Base-by-base conservation (phyloP, 2,797 vertebrate genomes). In the Muscicapa striata region DNA sequence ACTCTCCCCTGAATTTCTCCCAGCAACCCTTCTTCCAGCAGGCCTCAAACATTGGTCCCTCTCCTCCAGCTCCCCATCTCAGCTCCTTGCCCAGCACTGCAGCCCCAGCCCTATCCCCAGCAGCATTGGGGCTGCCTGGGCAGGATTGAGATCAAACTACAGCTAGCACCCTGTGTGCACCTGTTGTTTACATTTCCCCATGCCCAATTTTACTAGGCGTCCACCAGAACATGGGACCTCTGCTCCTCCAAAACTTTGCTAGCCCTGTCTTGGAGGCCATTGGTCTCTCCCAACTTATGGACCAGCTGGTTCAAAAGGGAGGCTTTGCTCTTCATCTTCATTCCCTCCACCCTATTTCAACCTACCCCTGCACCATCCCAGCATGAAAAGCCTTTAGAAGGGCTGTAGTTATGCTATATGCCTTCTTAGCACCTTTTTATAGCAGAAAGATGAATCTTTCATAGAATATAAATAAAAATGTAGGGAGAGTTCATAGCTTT, bases 151-250 rank as follows among this genome's bases (percentile, higher is more conserved):
- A 6, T 11, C 15, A n/a, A 26, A 17, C 6, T 55, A 27, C 6
- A 64, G 20, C 13, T 12, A 38, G 16, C 18, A 78, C 4, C 13
- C n/a, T 41, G 8, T 13, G 6, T 15, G 6, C 10, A 64, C 5
- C 2, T 4, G 1, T 5, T 83, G n/a, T 9, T 88, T 7, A 24
- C 6, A 24, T 4, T 22, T 10, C 5, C 6, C 6, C 5, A 3
- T 1, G 5, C 6, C 15, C 1, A 2, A 0, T 9, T 32, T 27
- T 24, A 30, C 27, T 10, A 13, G 3, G 5, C 1, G 4, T 34
- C 27, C 20, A 40, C 20, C 18, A 86, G 36, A 69, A 77, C 8
- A 38, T 4, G 17, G 46, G 4, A 45, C 7, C 4, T 38, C 5
- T 16, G 8, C 4, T 29, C 9, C 46, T 58, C 29, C 30, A 74